These are phyloP conservation scores for Augochlora pura DNA, from an alignment of 1,140 invertebrate species.

Conservation along the genomic window DNA sequence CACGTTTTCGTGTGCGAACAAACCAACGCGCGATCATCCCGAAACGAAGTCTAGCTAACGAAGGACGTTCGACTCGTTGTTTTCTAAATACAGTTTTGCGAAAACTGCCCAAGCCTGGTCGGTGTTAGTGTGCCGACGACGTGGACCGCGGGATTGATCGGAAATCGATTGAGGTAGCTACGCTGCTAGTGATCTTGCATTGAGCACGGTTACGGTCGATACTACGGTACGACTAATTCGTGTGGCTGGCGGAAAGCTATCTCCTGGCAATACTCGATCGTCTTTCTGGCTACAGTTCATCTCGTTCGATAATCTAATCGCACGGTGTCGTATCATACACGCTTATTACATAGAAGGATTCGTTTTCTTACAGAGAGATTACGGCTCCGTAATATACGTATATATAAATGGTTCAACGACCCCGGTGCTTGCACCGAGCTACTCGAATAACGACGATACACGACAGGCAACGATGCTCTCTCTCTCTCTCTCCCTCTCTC, in stretches of 20 bases:
- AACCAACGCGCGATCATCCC: too few relatives aligned
- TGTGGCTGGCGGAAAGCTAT: too few relatives aligned
- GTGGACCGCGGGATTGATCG: too few relatives aligned
- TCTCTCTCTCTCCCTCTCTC: neutral
- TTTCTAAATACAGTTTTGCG: too few relatives aligned
- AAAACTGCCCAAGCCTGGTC: too few relatives aligned
- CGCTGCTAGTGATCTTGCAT: too few relatives aligned
- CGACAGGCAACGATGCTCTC: neutral
- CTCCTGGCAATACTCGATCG: neutral
- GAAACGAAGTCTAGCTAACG: too few relatives aligned
- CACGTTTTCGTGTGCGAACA: too few relatives aligned
- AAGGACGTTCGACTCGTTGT: too few relatives aligned
- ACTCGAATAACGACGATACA: conserved; percentile 12
- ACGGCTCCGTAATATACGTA: neutral
- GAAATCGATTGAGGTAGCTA: too few relatives aligned
- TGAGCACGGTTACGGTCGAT: too few relatives aligned
- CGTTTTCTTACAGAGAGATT: conserved; percentile 7
- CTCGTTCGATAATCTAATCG: conserved; percentile 8
- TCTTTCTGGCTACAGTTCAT: neutral
- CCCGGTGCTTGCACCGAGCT: neutral
- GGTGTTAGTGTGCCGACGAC: too few relatives aligned
- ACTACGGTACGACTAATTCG: neutral
- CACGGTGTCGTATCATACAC: conserved; percentile 5
- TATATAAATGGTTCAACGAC: conserved; percentile 1
- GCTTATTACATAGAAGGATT: conserved; percentile 11